These are phyloP conservation scores for Adoxophyes honmai DNA, from an alignment of 1,140 invertebrate species.

Conservation along the genomic window DNA sequence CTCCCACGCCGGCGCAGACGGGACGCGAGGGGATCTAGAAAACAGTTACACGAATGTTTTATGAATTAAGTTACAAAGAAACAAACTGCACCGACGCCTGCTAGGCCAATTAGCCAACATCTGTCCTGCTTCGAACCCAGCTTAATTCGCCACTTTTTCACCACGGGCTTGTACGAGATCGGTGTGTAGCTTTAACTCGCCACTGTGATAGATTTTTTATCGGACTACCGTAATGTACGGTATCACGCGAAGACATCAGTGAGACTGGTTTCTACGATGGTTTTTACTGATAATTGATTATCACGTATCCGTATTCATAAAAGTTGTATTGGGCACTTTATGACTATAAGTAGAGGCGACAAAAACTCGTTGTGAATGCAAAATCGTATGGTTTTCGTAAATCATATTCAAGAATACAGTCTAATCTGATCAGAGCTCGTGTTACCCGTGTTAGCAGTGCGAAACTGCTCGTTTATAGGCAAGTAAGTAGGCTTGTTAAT, in stretches of 20 bases:
- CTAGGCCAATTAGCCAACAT: slow-evolving; percentile 2
- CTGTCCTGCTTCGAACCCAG: not conserved
- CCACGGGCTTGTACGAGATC: too few relatives aligned
- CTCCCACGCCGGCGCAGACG: slow-evolving; percentile 56
- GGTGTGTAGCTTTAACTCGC: too few relatives aligned
- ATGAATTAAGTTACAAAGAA: slow-evolving; percentile 14
- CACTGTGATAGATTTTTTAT: too few relatives aligned
- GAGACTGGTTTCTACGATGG: too few relatives aligned
- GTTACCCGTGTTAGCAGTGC: slow-evolving; percentile 20
- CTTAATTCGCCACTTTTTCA: too few relatives aligned
- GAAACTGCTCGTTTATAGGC: slow-evolving; percentile 36
- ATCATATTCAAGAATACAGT: not conserved
- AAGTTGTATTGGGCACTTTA: too few relatives aligned
- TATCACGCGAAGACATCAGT: too few relatives aligned
- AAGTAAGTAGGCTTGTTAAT: slow-evolving; percentile 51
- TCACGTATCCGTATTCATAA: too few relatives aligned
- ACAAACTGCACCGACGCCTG: slow-evolving; percentile 7
- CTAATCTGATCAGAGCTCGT: not conserved
- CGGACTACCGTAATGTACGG: too few relatives aligned
- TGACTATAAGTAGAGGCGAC: not conserved
- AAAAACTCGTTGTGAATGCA: too few relatives aligned
- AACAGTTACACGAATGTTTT: slow-evolving; percentile 23
- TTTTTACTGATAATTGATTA: too few relatives aligned
- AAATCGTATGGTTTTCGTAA: too few relatives aligned
- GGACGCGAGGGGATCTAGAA: slow-evolving; percentile 37